These are phyloP conservation scores for Actinostola sp. DNA, from an alignment of 92 coral and sea anemone genomes.

Conservation along the genomic window DNA sequence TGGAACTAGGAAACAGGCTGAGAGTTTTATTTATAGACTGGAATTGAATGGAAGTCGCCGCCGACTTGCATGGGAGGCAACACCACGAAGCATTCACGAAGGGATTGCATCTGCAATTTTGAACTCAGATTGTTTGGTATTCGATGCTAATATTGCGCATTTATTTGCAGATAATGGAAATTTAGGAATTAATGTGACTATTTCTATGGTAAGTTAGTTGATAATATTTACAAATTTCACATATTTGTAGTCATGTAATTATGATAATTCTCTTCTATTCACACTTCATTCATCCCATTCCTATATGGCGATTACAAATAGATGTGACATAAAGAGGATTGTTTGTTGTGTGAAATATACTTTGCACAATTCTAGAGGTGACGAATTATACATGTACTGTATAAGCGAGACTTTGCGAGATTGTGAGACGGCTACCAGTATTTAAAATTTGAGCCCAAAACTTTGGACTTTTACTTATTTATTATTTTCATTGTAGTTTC, in stretches of 20 bases:
- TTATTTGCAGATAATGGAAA: conserved; percentile 98
- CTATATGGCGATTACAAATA: too few relatives aligned
- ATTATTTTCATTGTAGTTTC: too few relatives aligned
- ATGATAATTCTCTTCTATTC: neutral
- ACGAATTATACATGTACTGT: too few relatives aligned
- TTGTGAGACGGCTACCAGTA: too few relatives aligned
- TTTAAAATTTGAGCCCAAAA: too few relatives aligned
- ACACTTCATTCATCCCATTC: neutral
- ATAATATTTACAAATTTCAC: neutral
- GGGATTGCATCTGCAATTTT: conserved; percentile 99
- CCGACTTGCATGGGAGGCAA: conserved; percentile 97
- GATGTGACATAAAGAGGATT: too few relatives aligned
- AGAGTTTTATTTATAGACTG: conserved; percentile 95
- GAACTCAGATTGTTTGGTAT: conserved; percentile 95
- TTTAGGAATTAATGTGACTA: conserved; percentile 96
- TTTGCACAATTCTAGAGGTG: too few relatives aligned
- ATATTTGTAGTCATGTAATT: too few relatives aligned
- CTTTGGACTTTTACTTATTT: too few relatives aligned
- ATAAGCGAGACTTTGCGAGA: too few relatives aligned
- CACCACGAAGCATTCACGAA: conserved; percentile 98
- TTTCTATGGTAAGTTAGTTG: conserved; percentile 88
- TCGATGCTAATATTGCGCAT: conserved; percentile 99
- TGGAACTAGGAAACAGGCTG: conserved; percentile 98
- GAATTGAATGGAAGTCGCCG: conserved; percentile 96
- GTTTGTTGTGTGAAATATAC: too few relatives aligned